Percentiles rank a stretch among this genome's conserved stretches.
Evolutionary conservation across 2,797 vertebrate species (phyloP).

Genomic region (Benthosema pterotum): DNA sequence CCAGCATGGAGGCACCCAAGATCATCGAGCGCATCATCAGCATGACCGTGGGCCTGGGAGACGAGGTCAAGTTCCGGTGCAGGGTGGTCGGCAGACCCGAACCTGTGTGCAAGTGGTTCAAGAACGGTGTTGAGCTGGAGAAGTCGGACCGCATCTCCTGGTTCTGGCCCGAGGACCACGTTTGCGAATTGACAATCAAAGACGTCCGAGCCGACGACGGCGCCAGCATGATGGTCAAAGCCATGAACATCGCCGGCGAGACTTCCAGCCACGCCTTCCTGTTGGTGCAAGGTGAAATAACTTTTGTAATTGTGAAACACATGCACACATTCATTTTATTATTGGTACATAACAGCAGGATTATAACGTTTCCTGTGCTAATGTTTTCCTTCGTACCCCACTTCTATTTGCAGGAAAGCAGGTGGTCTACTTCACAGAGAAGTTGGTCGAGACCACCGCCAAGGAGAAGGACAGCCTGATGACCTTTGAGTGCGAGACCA

Average conservation of each 20-base stretch:
- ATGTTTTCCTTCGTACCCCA: too few relatives aligned
- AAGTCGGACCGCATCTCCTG: conserved; percentile 94
- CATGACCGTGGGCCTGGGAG: conserved; percentile 86
- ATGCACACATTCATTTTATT: too few relatives aligned
- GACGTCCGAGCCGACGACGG: conserved; percentile 93
- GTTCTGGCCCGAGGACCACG: conserved; percentile 97
- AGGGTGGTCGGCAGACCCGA: conserved; percentile 97
- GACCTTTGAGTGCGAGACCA: conserved; percentile 98
- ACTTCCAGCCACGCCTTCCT: conserved; percentile 96
- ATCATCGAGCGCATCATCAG: conserved; percentile 95
- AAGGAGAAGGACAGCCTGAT: conserved; percentile 94
- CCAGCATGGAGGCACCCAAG: conserved; percentile 98
- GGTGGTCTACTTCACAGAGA: conserved; percentile 85
- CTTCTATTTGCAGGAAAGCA: conserved; percentile 84
- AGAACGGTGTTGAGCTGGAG: conserved; percentile 93
- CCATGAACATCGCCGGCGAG: conserved; percentile 93
- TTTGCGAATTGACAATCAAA: conserved; percentile 94
- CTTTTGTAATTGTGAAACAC: too few relatives aligned
- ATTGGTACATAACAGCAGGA: too few relatives aligned
- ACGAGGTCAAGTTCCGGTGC: conserved; percentile 89
- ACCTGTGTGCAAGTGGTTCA: conserved; percentile 98
- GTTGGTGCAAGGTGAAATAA: conserved; percentile 85
- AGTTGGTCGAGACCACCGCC: conserved; percentile 84
- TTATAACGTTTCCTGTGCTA: too few relatives aligned
- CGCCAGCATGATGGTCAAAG: conserved; percentile 98